Percentiles rank a stretch among this genome's conserved stretches.
Conservation (phyloP, 35 echinoderm and acorn worm species). For the Patiria miniata region DNA sequence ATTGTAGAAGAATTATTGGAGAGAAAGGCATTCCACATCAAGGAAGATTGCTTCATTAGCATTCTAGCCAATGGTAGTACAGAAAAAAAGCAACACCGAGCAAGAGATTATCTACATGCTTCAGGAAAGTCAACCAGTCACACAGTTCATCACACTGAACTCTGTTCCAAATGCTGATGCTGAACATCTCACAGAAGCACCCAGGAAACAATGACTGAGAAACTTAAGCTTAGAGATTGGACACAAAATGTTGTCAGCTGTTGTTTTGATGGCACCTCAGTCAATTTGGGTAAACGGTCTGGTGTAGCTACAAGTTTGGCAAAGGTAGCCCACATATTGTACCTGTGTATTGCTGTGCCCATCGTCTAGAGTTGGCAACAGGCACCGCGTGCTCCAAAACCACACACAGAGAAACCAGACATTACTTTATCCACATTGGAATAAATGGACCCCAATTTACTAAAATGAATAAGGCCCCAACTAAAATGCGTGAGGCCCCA, state of each 20-base stretch:
- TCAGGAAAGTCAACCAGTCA: slow-evolving; percentile 23
- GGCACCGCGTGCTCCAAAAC: too few relatives aligned
- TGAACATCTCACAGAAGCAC: slow-evolving; percentile 20
- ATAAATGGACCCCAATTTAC: too few relatives aligned
- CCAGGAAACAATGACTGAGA: slow-evolving; percentile 21
- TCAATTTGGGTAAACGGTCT: slow-evolving; percentile 4
- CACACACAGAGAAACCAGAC: too few relatives aligned
- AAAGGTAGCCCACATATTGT: slow-evolving; percentile 30
- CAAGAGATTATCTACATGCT: slow-evolving; percentile 29
- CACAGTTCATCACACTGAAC: neutral
- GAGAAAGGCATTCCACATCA: neutral
- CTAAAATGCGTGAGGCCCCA: too few relatives aligned
- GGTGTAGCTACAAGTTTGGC: slow-evolving; percentile 10
- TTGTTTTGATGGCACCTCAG: slow-evolving; percentile 27
- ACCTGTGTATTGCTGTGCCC: slow-evolving; percentile 19
- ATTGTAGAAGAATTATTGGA: slow-evolving; percentile 28
- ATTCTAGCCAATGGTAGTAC: slow-evolving; percentile 28
- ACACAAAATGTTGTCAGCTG: slow-evolving; percentile 22
- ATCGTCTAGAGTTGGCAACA: slow-evolving; percentile 23
- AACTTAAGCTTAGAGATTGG: slow-evolving; percentile 21
- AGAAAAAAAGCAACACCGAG: slow-evolving; percentile 4
- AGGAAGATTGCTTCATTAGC: slow-evolving; percentile 13
- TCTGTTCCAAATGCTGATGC: slow-evolving; percentile 25
- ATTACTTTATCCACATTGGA: too few relatives aligned
- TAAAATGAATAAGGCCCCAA: too few relatives aligned